Evolutionary conservation across 2,888 invertebrate species (phyloP).

Genomic region (Microdon myrmicae): DNA sequence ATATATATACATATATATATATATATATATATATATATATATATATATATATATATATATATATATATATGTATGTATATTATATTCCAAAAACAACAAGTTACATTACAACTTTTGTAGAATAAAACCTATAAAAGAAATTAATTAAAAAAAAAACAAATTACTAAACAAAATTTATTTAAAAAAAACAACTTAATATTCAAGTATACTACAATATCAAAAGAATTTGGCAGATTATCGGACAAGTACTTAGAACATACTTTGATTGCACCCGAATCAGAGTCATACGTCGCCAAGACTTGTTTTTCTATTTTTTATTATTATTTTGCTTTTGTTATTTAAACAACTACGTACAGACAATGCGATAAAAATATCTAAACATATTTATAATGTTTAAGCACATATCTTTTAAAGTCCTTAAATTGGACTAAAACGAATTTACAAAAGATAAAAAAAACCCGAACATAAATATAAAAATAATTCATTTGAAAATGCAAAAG

Average conservation of each 20-base stretch:
- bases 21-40: conserved; percentile 16
- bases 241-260: too few relatives aligned
- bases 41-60: conserved; percentile 18
- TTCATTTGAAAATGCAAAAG: conserved; percentile 3
- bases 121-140: too few relatives aligned
- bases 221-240: not conserved
- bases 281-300: too few relatives aligned
- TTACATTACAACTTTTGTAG: too few relatives aligned
- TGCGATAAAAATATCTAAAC: conserved; percentile 16
- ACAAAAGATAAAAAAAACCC: conserved; percentile 24
- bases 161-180: not conserved
- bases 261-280: too few relatives aligned
- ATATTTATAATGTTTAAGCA: conserved; percentile 3
- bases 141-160: too few relatives aligned
- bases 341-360: too few relatives aligned
- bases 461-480: conserved; percentile 7
- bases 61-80: conserved; percentile 49
- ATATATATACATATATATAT: conserved; percentile 4
- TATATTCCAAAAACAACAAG: not conserved
- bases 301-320: too few relatives aligned
- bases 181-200: not conserved
- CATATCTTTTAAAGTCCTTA: conserved; percentile 32
- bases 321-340: too few relatives aligned
- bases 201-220: not conserved
- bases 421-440: conserved; percentile 46